Percentiles rank a stretch among this genome's conserved stretches.
Evolutionary conservation across 2,888 invertebrate species (phyloP).

Genomic region (Limnephilus lunatus): DNA sequence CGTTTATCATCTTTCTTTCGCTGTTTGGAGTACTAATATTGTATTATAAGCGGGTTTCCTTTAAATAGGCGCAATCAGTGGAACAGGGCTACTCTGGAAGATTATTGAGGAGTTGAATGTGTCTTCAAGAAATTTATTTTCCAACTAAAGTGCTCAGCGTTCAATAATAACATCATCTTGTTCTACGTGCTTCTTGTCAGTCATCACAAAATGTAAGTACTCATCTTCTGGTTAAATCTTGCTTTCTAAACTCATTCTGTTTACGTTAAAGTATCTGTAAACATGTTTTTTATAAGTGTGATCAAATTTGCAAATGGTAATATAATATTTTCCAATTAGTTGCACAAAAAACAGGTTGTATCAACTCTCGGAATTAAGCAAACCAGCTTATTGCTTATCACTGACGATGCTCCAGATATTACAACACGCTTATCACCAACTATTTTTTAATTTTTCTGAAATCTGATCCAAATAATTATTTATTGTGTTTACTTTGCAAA

Average conservation of each 20-base stretch:
- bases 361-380: not conserved
- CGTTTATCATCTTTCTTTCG: not conserved
- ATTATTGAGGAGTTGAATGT: not conserved
- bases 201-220: not conserved
- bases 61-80: too few relatives aligned
- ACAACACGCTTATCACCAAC: not conserved
- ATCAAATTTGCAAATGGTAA: not conserved
- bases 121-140: not conserved
- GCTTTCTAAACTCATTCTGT: not conserved
- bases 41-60: too few relatives aligned
- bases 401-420: not conserved
- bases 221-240: not conserved
- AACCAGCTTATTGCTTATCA: not conserved
- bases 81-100: too few relatives aligned
- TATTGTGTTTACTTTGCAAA: not conserved
- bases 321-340: not conserved
- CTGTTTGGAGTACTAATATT: not conserved
- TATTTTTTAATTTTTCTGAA: not conserved
- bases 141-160: too few relatives aligned
- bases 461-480: not conserved
- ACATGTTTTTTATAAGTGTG: not conserved
- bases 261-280: not conserved
- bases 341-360: not conserved
- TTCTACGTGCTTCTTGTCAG: not conserved
- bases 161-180: not conserved